Evolutionary conservation across 1,140 invertebrate genomes (phyloP).

Genomic region (Halictus rubicundus): DNA sequence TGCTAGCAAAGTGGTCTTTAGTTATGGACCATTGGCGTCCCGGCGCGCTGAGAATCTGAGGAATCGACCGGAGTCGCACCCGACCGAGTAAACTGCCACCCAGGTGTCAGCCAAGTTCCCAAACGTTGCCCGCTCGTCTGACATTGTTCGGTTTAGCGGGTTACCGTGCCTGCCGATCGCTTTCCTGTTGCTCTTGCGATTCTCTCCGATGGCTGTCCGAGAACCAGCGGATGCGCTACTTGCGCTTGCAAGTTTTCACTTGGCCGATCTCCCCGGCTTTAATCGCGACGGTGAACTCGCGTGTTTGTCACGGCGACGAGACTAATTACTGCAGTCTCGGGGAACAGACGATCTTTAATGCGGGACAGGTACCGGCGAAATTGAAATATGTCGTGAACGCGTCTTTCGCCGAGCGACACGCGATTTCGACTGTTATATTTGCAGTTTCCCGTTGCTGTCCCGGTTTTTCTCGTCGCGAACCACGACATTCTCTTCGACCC

Average conservation of each 20-base stretch:
- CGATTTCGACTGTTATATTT: background rate
- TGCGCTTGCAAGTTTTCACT: background rate
- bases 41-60: slow-evolving; percentile 39
- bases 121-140: background rate
- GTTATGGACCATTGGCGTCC: slow-evolving; percentile 28
- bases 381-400: slow-evolving; percentile 24
- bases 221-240: no score
- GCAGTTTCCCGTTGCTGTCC: background rate
- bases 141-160: background rate
- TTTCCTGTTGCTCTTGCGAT: slow-evolving; percentile 25
- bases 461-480: background rate
- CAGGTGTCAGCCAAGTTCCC: slow-evolving; percentile 28
- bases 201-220: background rate
- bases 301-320: background rate
- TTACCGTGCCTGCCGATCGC: background rate
- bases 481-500: slow-evolving; percentile 1
- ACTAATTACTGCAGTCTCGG: background rate
- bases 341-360: background rate
- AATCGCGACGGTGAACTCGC: background rate
- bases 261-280: background rate
- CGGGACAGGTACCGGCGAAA: background rate
- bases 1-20: slow-evolving; percentile 43
- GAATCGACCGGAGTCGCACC: slow-evolving; percentile 31
- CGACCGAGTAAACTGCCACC: background rate
- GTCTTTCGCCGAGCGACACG: background rate